These are phyloP conservation scores for Ditylenchus dipsaci DNA, from an alignment of 1,140 invertebrate genomes.

Conservation along the genomic window DNA sequence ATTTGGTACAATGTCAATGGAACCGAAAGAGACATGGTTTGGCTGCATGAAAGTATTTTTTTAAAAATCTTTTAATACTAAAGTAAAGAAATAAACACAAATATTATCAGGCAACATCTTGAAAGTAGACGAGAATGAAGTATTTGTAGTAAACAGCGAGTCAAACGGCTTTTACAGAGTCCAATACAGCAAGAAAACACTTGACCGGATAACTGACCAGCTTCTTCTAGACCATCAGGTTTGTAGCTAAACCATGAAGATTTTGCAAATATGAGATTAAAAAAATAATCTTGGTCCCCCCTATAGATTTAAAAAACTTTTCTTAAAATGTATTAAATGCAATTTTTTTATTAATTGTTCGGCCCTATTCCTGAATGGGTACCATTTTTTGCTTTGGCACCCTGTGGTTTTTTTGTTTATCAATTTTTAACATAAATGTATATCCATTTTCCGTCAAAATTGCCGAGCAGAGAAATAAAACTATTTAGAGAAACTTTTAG, in stretches of 20 bases:
- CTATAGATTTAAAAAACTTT: too few species aligned
- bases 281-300: too few species aligned
- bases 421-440: too few species aligned
- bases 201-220: slow-evolving; percentile 40
- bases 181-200: slow-evolving; percentile 26
- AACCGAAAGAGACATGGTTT: slow-evolving; percentile 28
- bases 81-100: too few species aligned
- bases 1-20: slow-evolving; percentile 45
- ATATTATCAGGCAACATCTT: slow-evolving; percentile 7
- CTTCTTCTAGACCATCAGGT: slow-evolving; percentile 40
- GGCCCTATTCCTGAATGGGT: too few species aligned
- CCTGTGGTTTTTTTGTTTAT: too few species aligned
- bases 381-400: too few species aligned
- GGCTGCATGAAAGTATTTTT: slow-evolving; percentile 36
- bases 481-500: too few species aligned
- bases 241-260: not conserved
- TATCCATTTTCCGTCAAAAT: not conserved
- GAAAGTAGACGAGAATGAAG: slow-evolving; percentile 16
- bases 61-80: not conserved
- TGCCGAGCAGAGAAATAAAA: too few species aligned
- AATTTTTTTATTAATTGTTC: too few species aligned
- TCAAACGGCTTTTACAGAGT: slow-evolving; percentile 48
- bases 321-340: too few species aligned
- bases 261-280: too few species aligned
- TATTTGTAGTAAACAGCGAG: slow-evolving; percentile 38